Evolutionary conservation across 2,888 invertebrate genomes (phyloP), one percentile per base, ranked within the genome.

Genomic region (Heterodera filipjevi): DNA sequence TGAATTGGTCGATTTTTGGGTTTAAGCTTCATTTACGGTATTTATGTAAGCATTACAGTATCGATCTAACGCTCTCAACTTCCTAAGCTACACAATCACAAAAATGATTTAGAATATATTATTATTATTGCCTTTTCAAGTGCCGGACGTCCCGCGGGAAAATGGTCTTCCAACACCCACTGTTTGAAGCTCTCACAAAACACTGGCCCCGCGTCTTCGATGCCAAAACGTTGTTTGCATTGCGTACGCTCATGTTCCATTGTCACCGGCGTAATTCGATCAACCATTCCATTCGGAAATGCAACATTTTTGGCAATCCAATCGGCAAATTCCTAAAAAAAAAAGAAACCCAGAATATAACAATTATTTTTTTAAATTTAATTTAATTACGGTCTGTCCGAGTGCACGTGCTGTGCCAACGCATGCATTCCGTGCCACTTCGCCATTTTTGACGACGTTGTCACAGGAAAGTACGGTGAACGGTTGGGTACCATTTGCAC

Each of bases 401-500:
- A 68, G 68, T 33, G 39, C 27, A 12, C 27, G 33, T 32, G 44
- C 76, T 19, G 76, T 30, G 44, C 33, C 76, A 27, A 76, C 27
- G 8, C 32, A 27, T 27, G 68, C 66, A n/a, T n/a, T 46, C 6
- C 49, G 35, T 8, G 64, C 64, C 32, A n/a, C 16, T 16, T 32
- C 27, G 19, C 76, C 76, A 16, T 76, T 76, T 32, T 46, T 35
- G 2, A 66, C 12, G 10, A 76, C 19, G 66, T 76, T 76, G 46
- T 76, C 76, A 66, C 76, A 76, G 1, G 72, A 46, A 16, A 77
- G 53, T 14, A 77, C 35, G 3, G 73, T 49, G 73, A 77, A 64
- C 19, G 77, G 77, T 46, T n/a, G 76, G 5, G 59, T 77, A 39
- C 77, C 76, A 49, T 46, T 30, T 77, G 77, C 77, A 12, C 53